Conservation (phyloP, 2,113 vertebrate genomes). For the Ginglymostoma cirratum region DNA sequence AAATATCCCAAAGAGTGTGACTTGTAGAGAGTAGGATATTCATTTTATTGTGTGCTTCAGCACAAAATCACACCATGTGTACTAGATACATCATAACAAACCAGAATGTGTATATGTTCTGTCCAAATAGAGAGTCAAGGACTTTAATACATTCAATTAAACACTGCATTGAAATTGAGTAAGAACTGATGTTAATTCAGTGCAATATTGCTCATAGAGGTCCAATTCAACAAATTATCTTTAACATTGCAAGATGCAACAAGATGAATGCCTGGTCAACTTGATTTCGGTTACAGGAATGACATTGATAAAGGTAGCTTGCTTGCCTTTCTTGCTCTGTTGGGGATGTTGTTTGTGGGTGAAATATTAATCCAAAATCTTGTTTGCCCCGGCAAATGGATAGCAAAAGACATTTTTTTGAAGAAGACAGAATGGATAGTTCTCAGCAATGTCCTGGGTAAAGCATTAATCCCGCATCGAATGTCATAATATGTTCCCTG, state of each 20-base stretch:
- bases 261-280: neutral
- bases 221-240: neutral
- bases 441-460: neutral
- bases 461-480: neutral
- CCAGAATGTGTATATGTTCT: neutral
- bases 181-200: neutral
- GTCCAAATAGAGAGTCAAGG: neutral
- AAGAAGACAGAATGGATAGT: neutral
- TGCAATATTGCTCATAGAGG: neutral
- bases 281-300: neutral
- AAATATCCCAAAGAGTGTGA: neutral
- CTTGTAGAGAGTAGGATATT: neutral
- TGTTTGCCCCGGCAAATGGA: neutral
- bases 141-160: neutral
- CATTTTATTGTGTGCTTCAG: neutral
- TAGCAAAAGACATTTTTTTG: neutral
- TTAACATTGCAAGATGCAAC: neutral
- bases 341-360: neutral
- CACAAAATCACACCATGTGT: neutral
- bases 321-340: neutral
- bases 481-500: neutral
- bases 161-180: neutral
- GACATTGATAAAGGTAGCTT: neutral
- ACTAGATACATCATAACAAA: neutral
- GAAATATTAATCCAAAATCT: neutral